phyloP scores from a whole-genome alignment of 2,888 invertebrate species.

The Hemithea aestivaria region DNA sequence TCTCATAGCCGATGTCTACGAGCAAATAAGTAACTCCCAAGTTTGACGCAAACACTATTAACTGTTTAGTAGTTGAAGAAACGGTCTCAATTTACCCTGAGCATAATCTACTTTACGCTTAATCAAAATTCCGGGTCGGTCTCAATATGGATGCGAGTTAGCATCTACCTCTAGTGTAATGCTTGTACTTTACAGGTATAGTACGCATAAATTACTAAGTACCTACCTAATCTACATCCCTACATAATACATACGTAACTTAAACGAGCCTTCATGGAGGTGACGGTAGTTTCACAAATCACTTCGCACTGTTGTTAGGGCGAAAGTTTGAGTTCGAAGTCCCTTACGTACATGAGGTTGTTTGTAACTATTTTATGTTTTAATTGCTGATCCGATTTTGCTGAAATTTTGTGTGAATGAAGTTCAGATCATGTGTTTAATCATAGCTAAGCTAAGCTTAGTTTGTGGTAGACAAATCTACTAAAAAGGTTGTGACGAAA shows the following conservation, averaged over 20 bases:
- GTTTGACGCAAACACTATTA: slow-evolving; percentile 66
- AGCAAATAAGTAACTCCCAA: slow-evolving; percentile 66
- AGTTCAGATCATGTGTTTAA: no score
- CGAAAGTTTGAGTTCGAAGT: no score
- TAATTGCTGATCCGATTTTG: no score
- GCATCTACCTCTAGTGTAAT: slow-evolving; percentile 39
- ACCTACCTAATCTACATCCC: slow-evolving; percentile 25
- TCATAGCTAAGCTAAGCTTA: no score
- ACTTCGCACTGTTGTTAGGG: no score
- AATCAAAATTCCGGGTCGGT: slow-evolving; percentile 71
- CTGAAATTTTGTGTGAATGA: no score
- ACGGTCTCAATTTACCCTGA: slow-evolving; percentile 61
- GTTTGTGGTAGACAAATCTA: no score
- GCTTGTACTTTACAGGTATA: slow-evolving; percentile 35
- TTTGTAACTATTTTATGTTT: no score
- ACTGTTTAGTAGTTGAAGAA: slow-evolving; percentile 71
- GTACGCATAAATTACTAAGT: slow-evolving; percentile 47
- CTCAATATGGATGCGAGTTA: slow-evolving; percentile 52
- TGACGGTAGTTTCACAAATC: no score
- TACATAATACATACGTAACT: slow-evolving; percentile 23
- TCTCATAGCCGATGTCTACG: slow-evolving; percentile 54
- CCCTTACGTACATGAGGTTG: no score
- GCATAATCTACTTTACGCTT: slow-evolving; percentile 68
- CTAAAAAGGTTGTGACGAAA: no score
- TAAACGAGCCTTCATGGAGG: slow-evolving; percentile 20